phyloP scores from a whole-genome alignment of 2,888 invertebrate species.

The Idaea aversata region DNA sequence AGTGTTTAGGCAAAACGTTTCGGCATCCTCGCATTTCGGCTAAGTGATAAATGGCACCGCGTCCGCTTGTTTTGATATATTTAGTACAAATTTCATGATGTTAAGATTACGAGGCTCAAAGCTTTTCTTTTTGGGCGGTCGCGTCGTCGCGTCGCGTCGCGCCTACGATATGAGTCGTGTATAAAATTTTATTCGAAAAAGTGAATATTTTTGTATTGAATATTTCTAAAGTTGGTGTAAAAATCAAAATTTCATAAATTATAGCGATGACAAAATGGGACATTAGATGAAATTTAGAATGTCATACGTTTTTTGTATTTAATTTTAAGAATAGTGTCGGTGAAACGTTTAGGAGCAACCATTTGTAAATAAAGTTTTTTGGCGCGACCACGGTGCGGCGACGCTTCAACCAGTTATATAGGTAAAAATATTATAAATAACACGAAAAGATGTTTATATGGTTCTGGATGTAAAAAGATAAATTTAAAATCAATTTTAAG shows the following conservation, averaged over 20 bases:
- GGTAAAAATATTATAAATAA: constrained; percentile 80
- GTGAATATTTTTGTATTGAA: constrained; percentile 82
- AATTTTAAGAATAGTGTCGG: constrained; percentile 82
- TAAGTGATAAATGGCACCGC: constrained; percentile 73
- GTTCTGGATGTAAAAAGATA: constrained; percentile 79
- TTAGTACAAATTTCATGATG: constrained; percentile 81
- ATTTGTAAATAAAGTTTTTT: constrained; percentile 83
- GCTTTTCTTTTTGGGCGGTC: constrained; percentile 74
- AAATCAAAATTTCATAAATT: constrained; percentile 82
- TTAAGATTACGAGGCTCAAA: constrained; percentile 81
- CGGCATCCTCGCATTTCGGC: constrained; percentile 81
- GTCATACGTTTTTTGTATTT: constrained; percentile 81
- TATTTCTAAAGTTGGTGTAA: constrained; percentile 82
- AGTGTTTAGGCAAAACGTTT: constrained; percentile 76
- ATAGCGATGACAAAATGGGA: constrained; percentile 75
- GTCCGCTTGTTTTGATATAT: constrained; percentile 77
- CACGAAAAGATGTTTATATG: constrained; percentile 80
- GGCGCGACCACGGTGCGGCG: constrained; percentile 54
- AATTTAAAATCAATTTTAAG: constrained; percentile 74
- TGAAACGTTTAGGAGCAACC: constrained; percentile 85
- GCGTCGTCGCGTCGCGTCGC: constrained; percentile 53
- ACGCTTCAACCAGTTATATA: constrained; percentile 67
- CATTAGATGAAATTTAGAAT: constrained; percentile 77
- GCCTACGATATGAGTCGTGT: constrained; percentile 72
- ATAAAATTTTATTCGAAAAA: constrained; percentile 81